Percentiles rank a stretch among this genome's conserved stretches.
These are phyloP conservation scores for Yponomeuta evonymella DNA, from an alignment of 2,888 invertebrate species.

Conservation along the genomic window DNA sequence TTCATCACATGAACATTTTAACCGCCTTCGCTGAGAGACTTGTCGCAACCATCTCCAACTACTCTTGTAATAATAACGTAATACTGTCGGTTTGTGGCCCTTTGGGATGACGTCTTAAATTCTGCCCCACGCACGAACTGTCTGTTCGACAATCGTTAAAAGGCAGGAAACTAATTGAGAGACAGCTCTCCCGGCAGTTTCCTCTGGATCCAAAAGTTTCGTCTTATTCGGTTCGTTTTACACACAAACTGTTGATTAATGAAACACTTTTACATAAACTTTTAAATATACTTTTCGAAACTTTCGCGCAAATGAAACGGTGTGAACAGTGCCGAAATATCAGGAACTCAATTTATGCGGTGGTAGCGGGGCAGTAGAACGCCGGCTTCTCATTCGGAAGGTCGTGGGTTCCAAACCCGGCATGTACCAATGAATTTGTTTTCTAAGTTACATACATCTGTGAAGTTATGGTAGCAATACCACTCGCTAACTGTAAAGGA, in stretches of 20 bases:
- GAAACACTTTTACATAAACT: no score
- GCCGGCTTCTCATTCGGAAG: no score
- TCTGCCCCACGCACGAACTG: not conserved
- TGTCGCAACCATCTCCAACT: not conserved
- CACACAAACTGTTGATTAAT: not conserved
- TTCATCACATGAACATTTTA: not conserved
- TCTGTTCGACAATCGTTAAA: not conserved
- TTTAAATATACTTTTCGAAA: no score
- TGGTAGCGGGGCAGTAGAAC: no score
- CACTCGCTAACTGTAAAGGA: no score
- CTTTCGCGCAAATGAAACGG: no score
- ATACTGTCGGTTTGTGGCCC: not conserved
- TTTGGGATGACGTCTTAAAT: not conserved
- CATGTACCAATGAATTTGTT: no score
- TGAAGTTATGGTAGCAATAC: no score
- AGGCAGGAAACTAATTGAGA: not conserved
- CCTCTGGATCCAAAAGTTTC: not conserved
- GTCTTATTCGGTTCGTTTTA: not conserved
- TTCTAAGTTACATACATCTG: no score
- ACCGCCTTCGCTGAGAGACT: not conserved
- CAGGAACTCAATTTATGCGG: no score
- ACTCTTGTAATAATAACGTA: not conserved
- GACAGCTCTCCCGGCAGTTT: not conserved
- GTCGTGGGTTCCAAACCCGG: no score
- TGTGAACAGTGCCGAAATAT: no score